phyloP scores from a whole-genome alignment of 2,797 vertebrate species.

The Trachurus trachurus region DNA sequence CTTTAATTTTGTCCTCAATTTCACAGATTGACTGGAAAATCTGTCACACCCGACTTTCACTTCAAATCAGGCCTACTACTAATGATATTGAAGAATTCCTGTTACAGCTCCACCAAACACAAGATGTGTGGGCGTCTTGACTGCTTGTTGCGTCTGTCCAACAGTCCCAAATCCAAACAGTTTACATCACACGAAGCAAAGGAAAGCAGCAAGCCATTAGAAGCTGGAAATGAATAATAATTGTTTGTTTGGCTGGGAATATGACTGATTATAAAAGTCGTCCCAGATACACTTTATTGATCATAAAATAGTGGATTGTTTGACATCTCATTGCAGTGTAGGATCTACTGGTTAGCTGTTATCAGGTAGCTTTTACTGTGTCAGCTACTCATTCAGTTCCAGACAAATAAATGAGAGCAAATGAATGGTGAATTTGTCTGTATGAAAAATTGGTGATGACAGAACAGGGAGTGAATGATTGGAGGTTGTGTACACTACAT shows the following conservation, averaged over 20 bases:
- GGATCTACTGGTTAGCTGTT: not conserved
- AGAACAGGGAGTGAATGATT: not conserved
- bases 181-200: too few relatives aligned
- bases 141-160: too few relatives aligned
- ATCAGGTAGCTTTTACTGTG: not conserved
- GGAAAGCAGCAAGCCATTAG: too few relatives aligned
- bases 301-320: not conserved
- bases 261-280: not conserved
- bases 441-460: not conserved
- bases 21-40: not conserved
- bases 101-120: too few relatives aligned
- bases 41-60: not conserved
- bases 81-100: not conserved
- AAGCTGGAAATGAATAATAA: too few relatives aligned
- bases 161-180: too few relatives aligned
- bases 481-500: not conserved
- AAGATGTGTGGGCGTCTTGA: too few relatives aligned
- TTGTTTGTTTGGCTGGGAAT: too few relatives aligned
- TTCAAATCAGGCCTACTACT: not conserved
- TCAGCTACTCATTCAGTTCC: not conserved
- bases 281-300: too few relatives aligned
- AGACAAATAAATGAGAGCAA: too few relatives aligned
- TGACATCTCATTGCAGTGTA: not conserved
- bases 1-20: too few relatives aligned
- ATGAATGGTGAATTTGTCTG: not conserved